Evolutionary conservation across 37 sponge, comb jelly and placozoan genomes (phyloP), one percentile per base, ranked within the genome.

Genomic region (Halisarca cf. caerulea): DNA sequence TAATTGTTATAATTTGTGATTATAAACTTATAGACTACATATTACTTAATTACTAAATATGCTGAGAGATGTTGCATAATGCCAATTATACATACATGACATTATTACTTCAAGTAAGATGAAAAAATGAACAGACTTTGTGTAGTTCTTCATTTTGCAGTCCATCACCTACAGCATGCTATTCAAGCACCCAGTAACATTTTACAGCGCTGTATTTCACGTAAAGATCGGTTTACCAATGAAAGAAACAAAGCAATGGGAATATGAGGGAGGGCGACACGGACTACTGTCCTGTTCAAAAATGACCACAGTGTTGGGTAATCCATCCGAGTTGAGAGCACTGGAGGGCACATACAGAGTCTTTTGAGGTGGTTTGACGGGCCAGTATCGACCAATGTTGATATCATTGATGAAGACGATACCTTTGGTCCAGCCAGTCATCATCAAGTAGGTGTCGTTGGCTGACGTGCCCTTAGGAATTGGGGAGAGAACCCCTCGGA

Each of bases 321-420:
- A 41, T 18, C 51, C 38, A 32, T 41, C 69, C 2, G 91, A 66
- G 37, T 45, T 86, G 17, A 98, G 80, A 18, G 86, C 43, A 69
- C 37, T 80, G 40, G 83, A 92, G n/a, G 99, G 99, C 5, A 98
- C 94, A 85, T 96, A 98, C 24, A 98, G 97, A 2, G 93, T 87
- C 80, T 89, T 89, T 86, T 98, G 99, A 1, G 99, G 99, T n/a
- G 97, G 97, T 40, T 74, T 42, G 1, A 64, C 84, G 14, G 96
- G 93, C 99, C 99, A 98, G 80, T 96, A 98, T 4, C 99, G 89
- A 44, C 99, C 99, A 35, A 98, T 66, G 59, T 96, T 98, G 72
- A 86, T 81, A 9, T 83, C 95, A 78, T 98, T 98, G 32, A 98
- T 80, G 40, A 94, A 93, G 4, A 85, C 93, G 11, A 86, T 81